Conservation (phyloP, 2,113 vertebrate genomes). For the Apeltes quadracus region DNA sequence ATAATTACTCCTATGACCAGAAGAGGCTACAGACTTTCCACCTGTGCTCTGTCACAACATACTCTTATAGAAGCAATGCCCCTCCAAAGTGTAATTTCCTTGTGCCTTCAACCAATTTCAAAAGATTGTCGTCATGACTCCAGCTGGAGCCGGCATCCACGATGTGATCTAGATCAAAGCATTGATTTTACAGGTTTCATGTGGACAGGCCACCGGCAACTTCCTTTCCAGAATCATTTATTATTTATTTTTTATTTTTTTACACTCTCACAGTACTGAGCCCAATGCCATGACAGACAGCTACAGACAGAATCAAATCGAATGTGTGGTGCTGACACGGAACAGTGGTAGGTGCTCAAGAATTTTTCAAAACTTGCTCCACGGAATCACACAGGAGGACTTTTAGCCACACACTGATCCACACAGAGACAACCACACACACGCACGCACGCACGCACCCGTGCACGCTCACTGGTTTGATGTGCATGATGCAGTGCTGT, state of each 20-base stretch:
- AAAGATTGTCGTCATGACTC: constrained; percentile 9
- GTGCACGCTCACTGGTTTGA: constrained; percentile 17
- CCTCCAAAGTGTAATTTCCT: constrained; percentile 19
- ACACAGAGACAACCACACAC: constrained; percentile 21
- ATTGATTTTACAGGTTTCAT: constrained; percentile 17
- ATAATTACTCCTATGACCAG: background rate
- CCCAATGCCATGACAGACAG: constrained; percentile 45
- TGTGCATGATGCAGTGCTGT: constrained; percentile 26
- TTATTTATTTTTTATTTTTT: constrained; percentile 4
- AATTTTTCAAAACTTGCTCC: constrained; percentile 43
- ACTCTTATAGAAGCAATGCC: constrained; percentile 22
- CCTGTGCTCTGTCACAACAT: constrained; percentile 30
- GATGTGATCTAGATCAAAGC: constrained; percentile 39
- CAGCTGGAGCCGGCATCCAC: constrained; percentile 17
- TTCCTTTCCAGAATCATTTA: constrained; percentile 4
- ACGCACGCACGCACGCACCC: constrained; percentile 25
- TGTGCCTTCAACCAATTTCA: constrained; percentile 21
- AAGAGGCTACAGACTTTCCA: constrained; percentile 7
- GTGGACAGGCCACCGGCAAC: constrained; percentile 3
- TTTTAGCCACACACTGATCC: constrained; percentile 29
- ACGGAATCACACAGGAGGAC: constrained; percentile 43
- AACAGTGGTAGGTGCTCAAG: constrained; percentile 45
- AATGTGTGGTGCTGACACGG: constrained; percentile 42
- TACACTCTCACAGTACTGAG: constrained; percentile 25
- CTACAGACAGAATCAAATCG: constrained; percentile 47